Percentiles rank a stretch among this genome's conserved stretches.
These are phyloP conservation scores for Sitophilus oryzae DNA, from an alignment of 1,140 invertebrate genomes.

Conservation along the genomic window DNA sequence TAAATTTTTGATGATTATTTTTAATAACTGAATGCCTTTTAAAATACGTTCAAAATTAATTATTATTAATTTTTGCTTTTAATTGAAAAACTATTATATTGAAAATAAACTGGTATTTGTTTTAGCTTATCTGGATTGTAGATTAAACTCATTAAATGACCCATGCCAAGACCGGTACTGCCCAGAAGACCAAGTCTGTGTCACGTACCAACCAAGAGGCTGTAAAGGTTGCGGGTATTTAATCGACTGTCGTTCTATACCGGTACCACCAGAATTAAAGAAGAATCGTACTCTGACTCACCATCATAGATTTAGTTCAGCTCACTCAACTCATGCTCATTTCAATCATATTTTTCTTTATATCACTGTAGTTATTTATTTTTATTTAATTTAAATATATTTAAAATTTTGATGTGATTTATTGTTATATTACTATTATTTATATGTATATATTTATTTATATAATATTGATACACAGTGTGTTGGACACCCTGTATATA, in stretches of 20 bases:
- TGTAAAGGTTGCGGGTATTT: constrained; percentile 40
- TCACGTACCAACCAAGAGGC: constrained; percentile 35
- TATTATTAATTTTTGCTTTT: too few species aligned
- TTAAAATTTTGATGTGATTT: background rate
- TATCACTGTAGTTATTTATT: too few species aligned
- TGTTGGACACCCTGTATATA: too few species aligned
- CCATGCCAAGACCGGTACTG: constrained; percentile 38
- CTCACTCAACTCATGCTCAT: too few species aligned
- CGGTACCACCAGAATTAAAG: constrained; percentile 1
- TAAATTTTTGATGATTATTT: too few species aligned
- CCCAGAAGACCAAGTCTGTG: constrained; percentile 37
- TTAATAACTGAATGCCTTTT: too few species aligned
- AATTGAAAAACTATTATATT: too few species aligned
- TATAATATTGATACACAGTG: too few species aligned
- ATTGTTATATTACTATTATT: background rate
- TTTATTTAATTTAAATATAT: background rate
- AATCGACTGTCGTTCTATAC: constrained; percentile 28
- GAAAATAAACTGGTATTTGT: too few species aligned
- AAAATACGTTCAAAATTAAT: too few species aligned
- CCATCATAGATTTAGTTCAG: constrained; percentile 7
- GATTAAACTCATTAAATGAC: constrained; percentile 22
- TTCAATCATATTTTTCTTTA: too few species aligned
- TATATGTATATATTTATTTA: background rate
- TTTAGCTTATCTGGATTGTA: constrained; percentile 40
- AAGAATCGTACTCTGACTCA: constrained; percentile 10